phyloP scores from a whole-genome alignment of 2,113 vertebrate species.

The Leptosomus discolor region DNA sequence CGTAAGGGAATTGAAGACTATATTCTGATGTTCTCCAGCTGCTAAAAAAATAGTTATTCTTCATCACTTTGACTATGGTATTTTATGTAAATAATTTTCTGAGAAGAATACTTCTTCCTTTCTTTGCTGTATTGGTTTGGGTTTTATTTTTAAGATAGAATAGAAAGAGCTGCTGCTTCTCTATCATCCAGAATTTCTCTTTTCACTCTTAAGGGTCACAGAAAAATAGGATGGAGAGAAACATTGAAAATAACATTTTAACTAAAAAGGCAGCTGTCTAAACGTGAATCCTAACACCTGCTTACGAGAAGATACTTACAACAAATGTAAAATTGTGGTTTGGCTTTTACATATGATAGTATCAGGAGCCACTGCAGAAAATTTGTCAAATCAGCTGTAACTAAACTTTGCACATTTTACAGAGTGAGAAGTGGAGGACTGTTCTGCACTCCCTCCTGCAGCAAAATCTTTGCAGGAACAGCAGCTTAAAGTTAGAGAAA shows the following conservation, averaged over 20 bases:
- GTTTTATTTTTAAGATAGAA: background rate
- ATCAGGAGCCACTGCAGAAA: background rate
- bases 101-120: conserved; percentile 19
- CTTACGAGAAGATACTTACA: background rate
- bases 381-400: background rate
- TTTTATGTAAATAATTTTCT: conserved; percentile 67
- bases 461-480: background rate
- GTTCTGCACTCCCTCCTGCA: background rate
- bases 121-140: background rate
- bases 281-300: background rate
- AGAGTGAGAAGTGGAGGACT: fast-evolving
- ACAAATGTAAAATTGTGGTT: background rate
- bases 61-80: conserved; percentile 22
- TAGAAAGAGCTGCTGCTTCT: conserved; percentile 30
- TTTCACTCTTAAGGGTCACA: background rate
- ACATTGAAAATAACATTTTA: background rate
- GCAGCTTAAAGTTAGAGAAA: background rate
- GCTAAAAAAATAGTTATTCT: conserved; percentile 72
- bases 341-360: background rate
- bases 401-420: background rate
- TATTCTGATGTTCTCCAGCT: conserved; percentile 66
- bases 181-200: conserved; percentile 24
- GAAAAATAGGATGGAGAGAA: conserved; percentile 15
- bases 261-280: background rate
- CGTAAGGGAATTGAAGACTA: conserved; percentile 65